Evolutionary conservation across 2,113 vertebrate species (phyloP), one percentile per base, ranked within the genome.

Genomic region (Oplegnathus fasciatus): DNA sequence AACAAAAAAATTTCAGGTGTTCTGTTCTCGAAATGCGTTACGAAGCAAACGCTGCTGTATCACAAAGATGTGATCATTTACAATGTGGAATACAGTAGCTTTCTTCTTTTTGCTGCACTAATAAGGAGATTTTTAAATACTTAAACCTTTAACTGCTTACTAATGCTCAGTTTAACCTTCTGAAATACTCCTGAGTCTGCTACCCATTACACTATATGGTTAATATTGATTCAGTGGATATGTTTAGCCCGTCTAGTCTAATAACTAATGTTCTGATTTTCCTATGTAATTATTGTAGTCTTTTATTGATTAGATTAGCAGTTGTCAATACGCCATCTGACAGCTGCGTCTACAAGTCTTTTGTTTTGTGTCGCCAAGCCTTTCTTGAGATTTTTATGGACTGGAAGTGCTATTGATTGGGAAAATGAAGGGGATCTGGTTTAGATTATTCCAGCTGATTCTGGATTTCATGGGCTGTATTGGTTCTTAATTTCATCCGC

Each of bases 371-470:
- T 79, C 62, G 73, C 57, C 26, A 13, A 65, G 28, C 32, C 46
- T 61, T 81, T 30, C 13, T 48, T 57, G 57, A 64, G 64, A 87
- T 62, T 55, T 61, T 72, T 68, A 74, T 64, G n/a, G 71, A 58
- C 40, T 66, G 57, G 54, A 83, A 80, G 68, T 50, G 70, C 22
- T 64, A 85, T 88, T 78, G 89, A 92, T 89, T 65, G 32, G n/a
- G 44, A 57, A 71, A 89, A 80, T 80, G 50, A 88, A 86, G 69
- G 84, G 83, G 50, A 42, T 83, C 83, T 88, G 80, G 28, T 88
- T 88, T 52, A 70, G 68, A 84, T 88, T 79, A 74, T 82, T 84
- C 24, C 54, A 62, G 44, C 6, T 74, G 73, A 82, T 80, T 88
- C 57, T 61, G 46, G 55, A 83, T 83, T 77, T 78, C 22, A 74